Percentiles rank a stretch among this genome's conserved stretches.
Conservation (phyloP, 1,140 invertebrate genomes). For the Drosophila novamexicana region DNA sequence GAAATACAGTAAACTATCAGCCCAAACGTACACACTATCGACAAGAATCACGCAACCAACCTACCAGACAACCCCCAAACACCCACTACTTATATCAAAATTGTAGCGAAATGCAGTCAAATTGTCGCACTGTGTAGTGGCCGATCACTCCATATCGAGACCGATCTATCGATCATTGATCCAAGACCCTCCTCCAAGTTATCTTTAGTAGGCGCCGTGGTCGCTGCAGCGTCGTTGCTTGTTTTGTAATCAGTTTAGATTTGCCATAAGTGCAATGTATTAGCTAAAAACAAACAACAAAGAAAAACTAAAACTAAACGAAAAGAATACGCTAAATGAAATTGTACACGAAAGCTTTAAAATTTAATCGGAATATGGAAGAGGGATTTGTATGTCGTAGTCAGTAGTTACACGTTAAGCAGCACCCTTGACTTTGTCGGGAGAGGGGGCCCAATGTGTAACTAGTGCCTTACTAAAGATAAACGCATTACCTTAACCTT, state of each 20-base stretch:
- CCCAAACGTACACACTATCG: slow-evolving; percentile 38
- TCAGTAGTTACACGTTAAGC: slow-evolving; percentile 84
- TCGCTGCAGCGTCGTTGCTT: slow-evolving; percentile 26
- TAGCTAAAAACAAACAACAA: slow-evolving; percentile 37
- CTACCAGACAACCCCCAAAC: slow-evolving; percentile 34
- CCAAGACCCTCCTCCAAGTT: slow-evolving; percentile 36
- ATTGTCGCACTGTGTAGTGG: slow-evolving; percentile 11
- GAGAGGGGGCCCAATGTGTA: slow-evolving; percentile 63
- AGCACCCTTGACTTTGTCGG: neutral
- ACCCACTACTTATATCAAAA: slow-evolving; percentile 10
- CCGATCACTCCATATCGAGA: slow-evolving; percentile 13
- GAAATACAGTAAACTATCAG: slow-evolving; percentile 43
- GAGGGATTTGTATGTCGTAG: slow-evolving; percentile 64
- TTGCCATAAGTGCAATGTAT: slow-evolving; percentile 43
- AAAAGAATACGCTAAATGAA: slow-evolving; percentile 66
- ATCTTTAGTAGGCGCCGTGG: slow-evolving; percentile 71
- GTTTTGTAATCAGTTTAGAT: slow-evolving; percentile 59
- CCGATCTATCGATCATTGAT: neutral
- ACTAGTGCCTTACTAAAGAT: slow-evolving; percentile 84
- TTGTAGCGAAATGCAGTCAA: slow-evolving; percentile 6
- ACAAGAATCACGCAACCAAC: slow-evolving; percentile 35
- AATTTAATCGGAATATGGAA: slow-evolving; percentile 45
- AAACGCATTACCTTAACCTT: slow-evolving; percentile 83
- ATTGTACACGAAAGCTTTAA: slow-evolving; percentile 80
- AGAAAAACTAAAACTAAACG: slow-evolving; percentile 41